Evolutionary conservation across 2,113 vertebrate species (phyloP), one percentile per base, ranked within the genome.

Genomic region (Phylloscopus trochiloides): DNA sequence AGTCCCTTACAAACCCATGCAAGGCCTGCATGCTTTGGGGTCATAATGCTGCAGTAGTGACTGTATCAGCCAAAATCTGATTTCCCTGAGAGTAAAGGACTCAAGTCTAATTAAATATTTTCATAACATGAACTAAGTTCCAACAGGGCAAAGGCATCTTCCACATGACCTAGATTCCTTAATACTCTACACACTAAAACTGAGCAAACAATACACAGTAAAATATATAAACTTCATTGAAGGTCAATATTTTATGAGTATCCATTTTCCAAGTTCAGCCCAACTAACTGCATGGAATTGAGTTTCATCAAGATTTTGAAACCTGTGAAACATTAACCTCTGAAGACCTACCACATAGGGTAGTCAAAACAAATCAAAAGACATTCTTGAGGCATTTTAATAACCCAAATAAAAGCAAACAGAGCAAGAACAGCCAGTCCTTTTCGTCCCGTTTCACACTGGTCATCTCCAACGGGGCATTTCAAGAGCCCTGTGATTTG

Each of bases 401-500:
- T 66, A 82, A 80, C 14, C 5, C 57, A 62, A 74, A 71, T 18
- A 8, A 59, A 85, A 85, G 16, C 42, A 42, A 48, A 63, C 5
- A 15, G 8, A 24, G 7, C 22, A 66, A 70, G 40, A 68, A 19
- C 8, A 75, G 15, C 5, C 45, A 62, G 42, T 21, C 9, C 38
- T 73, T 72, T 72, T 28, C 10, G 34, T 36, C 34, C 32, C 47
- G 47, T 29, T 80, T 6, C 15, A 17, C 72, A n/a, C 13, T 3
- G 5, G 6, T 8, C 28, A 74, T n/a, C 12, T 38, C 47, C 17
- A 73, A 81, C 0, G 0, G 6, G n/a, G 8, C 22, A 29, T 24
- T 73, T 58, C 13, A 14, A 42, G 47, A 68, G 3, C 2, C 5
- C 52, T 48, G 2, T 4, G 10, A 25, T 8, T 31, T 32, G 0